These are phyloP conservation scores for Turritopsis rubra DNA, from an alignment of 30 jellyfish, hydroid and myxozoan genomes.

Conservation along the genomic window DNA sequence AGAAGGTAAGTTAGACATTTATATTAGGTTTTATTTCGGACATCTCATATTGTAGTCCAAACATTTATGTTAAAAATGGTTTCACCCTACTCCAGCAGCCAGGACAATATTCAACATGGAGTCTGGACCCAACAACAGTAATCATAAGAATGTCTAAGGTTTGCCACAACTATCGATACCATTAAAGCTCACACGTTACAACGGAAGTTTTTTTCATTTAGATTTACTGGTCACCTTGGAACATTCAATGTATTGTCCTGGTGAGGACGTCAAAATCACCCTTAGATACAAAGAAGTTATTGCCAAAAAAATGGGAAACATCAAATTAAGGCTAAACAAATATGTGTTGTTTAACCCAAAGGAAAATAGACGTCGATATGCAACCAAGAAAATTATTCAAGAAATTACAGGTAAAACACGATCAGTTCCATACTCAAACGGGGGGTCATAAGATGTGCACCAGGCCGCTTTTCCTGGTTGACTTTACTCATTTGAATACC, in stretches of 20 bases:
- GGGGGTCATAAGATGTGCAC: too few relatives aligned
- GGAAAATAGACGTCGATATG: slow-evolving; percentile 14
- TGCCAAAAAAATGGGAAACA: slow-evolving; percentile 22
- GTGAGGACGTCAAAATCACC: background rate
- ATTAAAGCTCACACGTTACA: too few relatives aligned
- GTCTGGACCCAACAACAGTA: too few relatives aligned
- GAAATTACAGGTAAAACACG: background rate
- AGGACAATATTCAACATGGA: too few relatives aligned
- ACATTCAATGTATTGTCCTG: slow-evolving; percentile 20
- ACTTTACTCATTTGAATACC: background rate
- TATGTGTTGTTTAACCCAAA: slow-evolving; percentile 22
- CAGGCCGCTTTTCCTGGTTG: too few relatives aligned
- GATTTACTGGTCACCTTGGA: background rate
- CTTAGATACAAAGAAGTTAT: slow-evolving; percentile 17
- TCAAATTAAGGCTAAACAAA: slow-evolving; percentile 18
- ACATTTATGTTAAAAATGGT: too few relatives aligned
- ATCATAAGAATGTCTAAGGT: too few relatives aligned
- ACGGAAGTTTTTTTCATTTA: too few relatives aligned
- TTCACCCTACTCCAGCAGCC: too few relatives aligned
- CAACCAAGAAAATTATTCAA: slow-evolving; percentile 4
- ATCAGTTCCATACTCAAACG: background rate
- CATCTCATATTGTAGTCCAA: too few relatives aligned
- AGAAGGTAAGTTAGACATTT: slow-evolving; percentile 23
- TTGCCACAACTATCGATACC: too few relatives aligned
- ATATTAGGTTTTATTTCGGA: too few relatives aligned